These are phyloP conservation scores for Limnephilus auricula DNA, from an alignment of 2,888 invertebrate genomes.

Conservation along the genomic window DNA sequence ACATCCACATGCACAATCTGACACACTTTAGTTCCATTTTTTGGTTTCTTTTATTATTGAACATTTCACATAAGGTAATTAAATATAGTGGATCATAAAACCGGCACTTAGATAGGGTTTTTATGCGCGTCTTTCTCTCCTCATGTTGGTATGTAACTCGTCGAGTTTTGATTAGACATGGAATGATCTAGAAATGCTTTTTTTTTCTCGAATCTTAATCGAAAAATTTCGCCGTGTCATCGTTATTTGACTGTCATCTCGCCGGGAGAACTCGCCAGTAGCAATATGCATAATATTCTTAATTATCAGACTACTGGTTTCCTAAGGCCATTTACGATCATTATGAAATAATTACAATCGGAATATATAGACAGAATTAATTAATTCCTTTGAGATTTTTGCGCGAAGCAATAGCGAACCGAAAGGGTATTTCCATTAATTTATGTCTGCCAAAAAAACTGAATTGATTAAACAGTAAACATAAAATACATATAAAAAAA, in stretches of 20 bases:
- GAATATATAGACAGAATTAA: neutral
- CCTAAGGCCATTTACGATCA: constrained; percentile 10
- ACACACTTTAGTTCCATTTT: neutral
- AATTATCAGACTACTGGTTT: neutral
- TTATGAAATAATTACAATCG: constrained; percentile 2
- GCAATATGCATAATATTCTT: constrained; percentile 28
- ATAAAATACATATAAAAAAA: neutral
- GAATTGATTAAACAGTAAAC: neutral
- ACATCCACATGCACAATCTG: neutral
- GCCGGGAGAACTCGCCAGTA: neutral
- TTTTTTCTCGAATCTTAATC: constrained; percentile 37
- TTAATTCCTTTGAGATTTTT: neutral
- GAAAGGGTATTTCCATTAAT: neutral
- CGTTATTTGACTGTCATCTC: constrained; percentile 18
- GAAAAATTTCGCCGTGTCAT: constrained; percentile 45
- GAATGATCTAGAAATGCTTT: constrained; percentile 37
- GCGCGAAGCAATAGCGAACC: neutral
- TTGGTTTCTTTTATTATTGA: neutral
- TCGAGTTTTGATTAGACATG: constrained; percentile 36
- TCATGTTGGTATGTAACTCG: neutral
- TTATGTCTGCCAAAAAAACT: neutral
- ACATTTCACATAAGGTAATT: neutral
- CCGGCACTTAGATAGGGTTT: neutral
- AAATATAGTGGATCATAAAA: neutral
- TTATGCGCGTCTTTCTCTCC: neutral